phyloP scores from a whole-genome alignment of 2,888 invertebrate species.

The Palloptera scutellata region DNA sequence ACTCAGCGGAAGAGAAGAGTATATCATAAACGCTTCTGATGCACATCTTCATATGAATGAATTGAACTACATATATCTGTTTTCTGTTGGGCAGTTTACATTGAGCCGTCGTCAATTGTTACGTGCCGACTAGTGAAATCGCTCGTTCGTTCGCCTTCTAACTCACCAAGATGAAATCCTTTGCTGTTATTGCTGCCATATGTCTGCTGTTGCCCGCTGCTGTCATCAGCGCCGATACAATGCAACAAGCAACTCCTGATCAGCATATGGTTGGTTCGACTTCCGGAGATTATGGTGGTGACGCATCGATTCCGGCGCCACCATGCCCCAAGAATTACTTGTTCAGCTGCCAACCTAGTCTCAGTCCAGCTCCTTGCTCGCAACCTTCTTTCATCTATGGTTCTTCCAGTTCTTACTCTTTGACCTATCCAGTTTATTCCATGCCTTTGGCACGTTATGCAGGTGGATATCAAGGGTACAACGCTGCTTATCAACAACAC shows the following conservation, averaged over 20 bases:
- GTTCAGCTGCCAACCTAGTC: slow-evolving; percentile 37
- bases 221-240: slow-evolving; percentile 14
- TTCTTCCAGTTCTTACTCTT: slow-evolving; percentile 32
- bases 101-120: slow-evolving; percentile 3
- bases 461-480: slow-evolving; percentile 15
- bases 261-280: slow-evolving; percentile 26
- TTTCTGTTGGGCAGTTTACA: too few relatives aligned
- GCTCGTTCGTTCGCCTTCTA: neutral
- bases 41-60: too few relatives aligned
- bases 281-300: too few relatives aligned
- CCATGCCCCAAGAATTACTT: slow-evolving; percentile 37
- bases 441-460: slow-evolving; percentile 30
- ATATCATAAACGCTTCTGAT: too few relatives aligned
- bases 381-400: slow-evolving; percentile 18
- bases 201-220: slow-evolving; percentile 17
- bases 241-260: slow-evolving; percentile 8
- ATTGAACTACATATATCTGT: too few relatives aligned
- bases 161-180: slow-evolving; percentile 24
- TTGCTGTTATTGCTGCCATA: slow-evolving; percentile 11
- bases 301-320: slow-evolving; percentile 19
- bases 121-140: neutral
- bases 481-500: neutral
- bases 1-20: too few relatives aligned
- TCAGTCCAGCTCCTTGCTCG: slow-evolving; percentile 35
- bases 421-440: slow-evolving; percentile 34